Base-by-base conservation (phyloP, 1,140 invertebrate species). In the Orussus abietinus region DNA sequence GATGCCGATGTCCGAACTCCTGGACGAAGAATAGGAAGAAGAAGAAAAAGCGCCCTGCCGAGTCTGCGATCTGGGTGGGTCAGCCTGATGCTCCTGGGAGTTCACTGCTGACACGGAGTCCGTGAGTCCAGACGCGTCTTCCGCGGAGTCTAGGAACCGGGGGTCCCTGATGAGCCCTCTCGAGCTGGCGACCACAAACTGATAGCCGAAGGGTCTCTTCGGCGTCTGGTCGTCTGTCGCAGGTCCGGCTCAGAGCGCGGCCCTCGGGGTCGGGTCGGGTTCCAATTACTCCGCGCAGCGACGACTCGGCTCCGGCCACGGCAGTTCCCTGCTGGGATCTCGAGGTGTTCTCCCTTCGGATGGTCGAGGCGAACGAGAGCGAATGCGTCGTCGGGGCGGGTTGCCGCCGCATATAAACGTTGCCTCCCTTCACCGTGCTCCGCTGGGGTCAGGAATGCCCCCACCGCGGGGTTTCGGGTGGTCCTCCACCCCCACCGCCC, bases 141-240 rank as follows among this genome's bases (percentile, higher is more conserved):
- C 69, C 71, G 73, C 72, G 70, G 70, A 68, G 69, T 66, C 59
- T 71, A 69, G 50, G 69, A 72, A 42, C 70, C 71, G 64, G 55
- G 38, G 68, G 66, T 66, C 64, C 69, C 64, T n/a, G n/a, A n/a
- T n/a, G n/a, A n/a, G n/a, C n/a, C n/a, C n/a, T n/a, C n/a, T n/a
- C n/a, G 29, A n/a, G 49, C 63, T 71, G 67, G 60, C 66, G 73
- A 75, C 72, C 73, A 75, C 73, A 61, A 72, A 72, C 51, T 13
- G 28, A 37, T n/a, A n/a, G n/a, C n/a, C n/a, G n/a, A n/a, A n/a
- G n/a, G n/a, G n/a, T n/a, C n/a, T n/a, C n/a, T n/a, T n/a, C n/a
- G 49, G 48, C 71, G 66, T 51, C 42, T 58, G 69, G 70, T 70
- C 65, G 72, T 74, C 71, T 74, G 72, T 69, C 72, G 68, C 12